Evolutionary conservation across 2,113 vertebrate genomes (phyloP).

Genomic region (Tupaia tana): DNA sequence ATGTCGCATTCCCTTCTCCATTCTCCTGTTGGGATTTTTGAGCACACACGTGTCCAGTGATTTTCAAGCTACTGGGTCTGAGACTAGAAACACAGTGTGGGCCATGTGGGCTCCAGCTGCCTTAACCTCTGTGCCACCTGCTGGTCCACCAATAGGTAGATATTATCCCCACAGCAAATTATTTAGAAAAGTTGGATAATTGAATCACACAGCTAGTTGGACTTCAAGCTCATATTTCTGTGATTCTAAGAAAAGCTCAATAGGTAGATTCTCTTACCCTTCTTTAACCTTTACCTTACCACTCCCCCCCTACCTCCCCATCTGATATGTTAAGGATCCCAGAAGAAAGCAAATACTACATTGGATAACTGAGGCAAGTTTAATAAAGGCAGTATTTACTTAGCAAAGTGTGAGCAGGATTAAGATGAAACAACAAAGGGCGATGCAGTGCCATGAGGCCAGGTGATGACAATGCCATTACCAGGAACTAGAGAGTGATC

Average conservation of each 20-base stretch:
- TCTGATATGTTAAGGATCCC: neutral
- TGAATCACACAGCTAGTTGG: neutral
- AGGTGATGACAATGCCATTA: neutral
- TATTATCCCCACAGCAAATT: neutral
- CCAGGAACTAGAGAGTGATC: neutral
- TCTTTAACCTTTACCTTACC: neutral
- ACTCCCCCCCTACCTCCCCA: neutral
- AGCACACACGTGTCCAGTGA: too few species aligned
- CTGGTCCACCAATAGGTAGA: neutral
- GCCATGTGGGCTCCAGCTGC: too few species aligned
- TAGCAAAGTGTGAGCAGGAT: neutral
- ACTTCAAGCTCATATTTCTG: neutral
- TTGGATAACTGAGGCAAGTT: neutral
- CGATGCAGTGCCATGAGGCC: neutral
- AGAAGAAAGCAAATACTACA: neutral
- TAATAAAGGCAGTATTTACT: neutral
- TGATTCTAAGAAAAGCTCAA: conserved; percentile 6
- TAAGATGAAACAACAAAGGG: neutral
- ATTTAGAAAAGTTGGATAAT: neutral
- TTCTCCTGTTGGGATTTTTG: too few species aligned
- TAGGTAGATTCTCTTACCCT: neutral
- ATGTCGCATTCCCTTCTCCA: too few species aligned
- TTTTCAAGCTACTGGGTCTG: too few species aligned
- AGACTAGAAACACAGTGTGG: too few species aligned
- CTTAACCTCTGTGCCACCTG: too few species aligned